Conservation (phyloP, 92 coral and sea anemone genomes). For the Heliopora coerulea region DNA sequence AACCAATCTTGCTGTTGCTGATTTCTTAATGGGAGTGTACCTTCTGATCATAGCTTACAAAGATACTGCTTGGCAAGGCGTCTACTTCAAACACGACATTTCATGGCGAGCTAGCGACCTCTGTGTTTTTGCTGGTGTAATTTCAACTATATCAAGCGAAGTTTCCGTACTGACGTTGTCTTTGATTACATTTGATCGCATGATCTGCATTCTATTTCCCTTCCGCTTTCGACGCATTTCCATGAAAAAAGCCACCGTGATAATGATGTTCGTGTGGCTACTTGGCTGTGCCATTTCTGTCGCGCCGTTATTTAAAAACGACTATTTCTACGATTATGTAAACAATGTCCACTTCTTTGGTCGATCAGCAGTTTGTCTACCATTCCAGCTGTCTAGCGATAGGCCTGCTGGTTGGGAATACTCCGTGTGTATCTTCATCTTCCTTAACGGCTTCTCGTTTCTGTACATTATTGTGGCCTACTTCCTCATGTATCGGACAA, state of each 20-base stretch:
- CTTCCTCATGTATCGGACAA: slow-evolving; percentile 62
- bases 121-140: slow-evolving; percentile 60
- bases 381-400: slow-evolving; percentile 65
- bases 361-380: slow-evolving; percentile 82
- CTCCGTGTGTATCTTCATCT: slow-evolving; percentile 68
- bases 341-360: slow-evolving; percentile 64
- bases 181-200: slow-evolving; percentile 59
- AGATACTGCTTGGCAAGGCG: slow-evolving; percentile 60
- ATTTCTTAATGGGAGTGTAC: slow-evolving; percentile 47
- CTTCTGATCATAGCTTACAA: slow-evolving; percentile 58
- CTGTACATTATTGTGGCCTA: slow-evolving; percentile 69
- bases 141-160: slow-evolving; percentile 64
- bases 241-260: slow-evolving; percentile 35
- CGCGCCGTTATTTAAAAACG: slow-evolving; percentile 38
- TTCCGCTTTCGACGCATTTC: slow-evolving; percentile 46
- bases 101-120: slow-evolving; percentile 54
- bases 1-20: slow-evolving; percentile 69
- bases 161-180: slow-evolving; percentile 62
- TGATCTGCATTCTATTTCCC: slow-evolving; percentile 56
- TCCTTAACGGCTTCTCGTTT: slow-evolving; percentile 66
- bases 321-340: slow-evolving; percentile 50
- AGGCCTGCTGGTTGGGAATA: slow-evolving; percentile 61
- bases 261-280: slow-evolving; percentile 43
- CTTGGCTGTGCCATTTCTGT: slow-evolving; percentile 42
- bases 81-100: slow-evolving; percentile 51